phyloP scores from a whole-genome alignment of 2,888 invertebrate species.

The Eupithecia dodoneata region DNA sequence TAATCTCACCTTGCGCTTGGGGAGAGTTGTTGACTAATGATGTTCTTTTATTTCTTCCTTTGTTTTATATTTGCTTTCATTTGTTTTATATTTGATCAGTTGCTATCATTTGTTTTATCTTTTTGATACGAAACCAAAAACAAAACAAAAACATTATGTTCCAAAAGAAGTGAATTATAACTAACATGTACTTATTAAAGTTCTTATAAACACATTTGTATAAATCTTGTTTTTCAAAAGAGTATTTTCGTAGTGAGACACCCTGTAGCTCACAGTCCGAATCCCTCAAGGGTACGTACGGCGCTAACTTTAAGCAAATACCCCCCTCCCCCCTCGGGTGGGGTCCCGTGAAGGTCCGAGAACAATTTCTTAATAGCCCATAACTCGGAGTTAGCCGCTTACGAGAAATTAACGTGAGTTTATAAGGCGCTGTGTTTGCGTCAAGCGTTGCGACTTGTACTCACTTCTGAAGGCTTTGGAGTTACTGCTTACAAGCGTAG shows the following conservation, averaged over 20 bases:
- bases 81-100: background rate
- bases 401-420: conserved; percentile 74
- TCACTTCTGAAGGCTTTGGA: background rate
- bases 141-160: background rate
- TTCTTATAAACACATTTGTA: background rate
- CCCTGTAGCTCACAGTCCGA: conserved; percentile 38
- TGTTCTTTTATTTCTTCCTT: background rate
- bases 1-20: background rate
- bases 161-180: background rate
- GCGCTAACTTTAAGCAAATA: conserved; percentile 65
- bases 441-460: conserved; percentile 21
- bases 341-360: conserved; percentile 48
- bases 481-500: background rate
- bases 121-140: background rate
- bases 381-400: conserved; percentile 73
- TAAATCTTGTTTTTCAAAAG: background rate
- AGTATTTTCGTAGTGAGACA: conserved; percentile 5
- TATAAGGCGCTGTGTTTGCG: conserved; percentile 45
- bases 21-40: background rate
- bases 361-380: conserved; percentile 82
- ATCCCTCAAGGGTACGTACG: conserved; percentile 45
- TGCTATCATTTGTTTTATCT: background rate
- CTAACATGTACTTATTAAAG: background rate
- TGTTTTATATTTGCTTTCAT: too few species aligned
- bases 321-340: conserved; percentile 52